Evolutionary conservation across 2,888 invertebrate genomes (phyloP), one percentile per base, ranked within the genome.

Genomic region (Dryomyza anilis): DNA sequence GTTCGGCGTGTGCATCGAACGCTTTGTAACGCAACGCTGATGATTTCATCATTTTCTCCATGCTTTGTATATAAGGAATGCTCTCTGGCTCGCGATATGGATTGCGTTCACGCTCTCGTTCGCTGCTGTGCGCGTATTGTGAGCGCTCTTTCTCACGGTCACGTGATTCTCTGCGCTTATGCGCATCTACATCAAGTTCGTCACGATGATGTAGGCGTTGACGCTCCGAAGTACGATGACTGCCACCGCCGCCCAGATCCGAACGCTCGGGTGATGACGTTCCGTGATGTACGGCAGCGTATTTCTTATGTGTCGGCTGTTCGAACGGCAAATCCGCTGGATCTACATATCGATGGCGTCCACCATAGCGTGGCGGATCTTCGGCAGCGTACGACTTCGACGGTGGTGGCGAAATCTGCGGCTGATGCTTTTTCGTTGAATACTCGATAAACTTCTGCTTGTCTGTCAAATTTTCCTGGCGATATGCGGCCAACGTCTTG

Each of bases 21-120:
- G 78, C 74, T 63, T 78, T 79, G 62, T 83, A 83, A 33, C 82
- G 78, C 76, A 83, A 81, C 53, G 82, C 81, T 16, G 83, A 78
- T 5, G 83, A 83, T 66, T 83, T 83, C 76, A 83, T 80, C 82
- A 84, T 81, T 65, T 80, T 82, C 67, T 83, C 84, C 75, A 83
- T 82, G 72, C 82, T 83, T 65, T 83, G 80, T 25, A 83, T 81
- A 64, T 83, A 83, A 21, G 84, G 84, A 66, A 83, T 75, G 67
- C 81, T 84, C 69, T 83, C 81, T 0, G 82, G 80, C 68, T 83
- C 83, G 19, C 81, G 78, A 62, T 83, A 83, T 2, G 84, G 83
- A 76, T 83, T 84, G 8, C 83, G 79, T 53, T 82, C 81, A n/a
- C n/a, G 83, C 76, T 83, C 83, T 7, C 83, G 79, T 50, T 74